Evolutionary conservation across 1,140 invertebrate species (phyloP).

Genomic region (Phortica variegata): DNA sequence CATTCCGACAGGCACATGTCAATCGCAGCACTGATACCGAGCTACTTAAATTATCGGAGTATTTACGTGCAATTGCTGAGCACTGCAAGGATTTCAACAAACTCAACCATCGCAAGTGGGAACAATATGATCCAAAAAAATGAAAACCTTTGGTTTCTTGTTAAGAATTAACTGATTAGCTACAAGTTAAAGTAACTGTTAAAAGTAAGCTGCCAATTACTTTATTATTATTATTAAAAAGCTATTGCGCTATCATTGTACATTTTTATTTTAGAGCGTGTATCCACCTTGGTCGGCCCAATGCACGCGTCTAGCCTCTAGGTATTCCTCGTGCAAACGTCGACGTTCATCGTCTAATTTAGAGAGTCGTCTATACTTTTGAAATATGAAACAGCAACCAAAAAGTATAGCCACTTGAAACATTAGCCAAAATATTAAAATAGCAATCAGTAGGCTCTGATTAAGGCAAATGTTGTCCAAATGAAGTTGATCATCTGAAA

Average conservation of each 20-base stretch:
- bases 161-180: not conserved
- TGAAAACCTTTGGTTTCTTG: slow-evolving; percentile 22
- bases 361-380: slow-evolving; percentile 45
- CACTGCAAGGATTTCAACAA: slow-evolving; percentile 79
- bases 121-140: slow-evolving; percentile 69
- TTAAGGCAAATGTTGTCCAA: slow-evolving; percentile 49
- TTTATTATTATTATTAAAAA: slow-evolving; percentile 4
- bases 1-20: slow-evolving; percentile 87
- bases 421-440: slow-evolving; percentile 52
- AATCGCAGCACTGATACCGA: slow-evolving; percentile 85
- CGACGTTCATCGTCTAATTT: slow-evolving; percentile 47
- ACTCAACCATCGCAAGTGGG: slow-evolving; percentile 91
- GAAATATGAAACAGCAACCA: slow-evolving; percentile 47
- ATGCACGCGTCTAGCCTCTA: slow-evolving; percentile 46
- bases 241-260: not conserved
- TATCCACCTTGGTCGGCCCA: slow-evolving; percentile 54
- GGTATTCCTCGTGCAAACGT: slow-evolving; percentile 43
- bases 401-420: slow-evolving; percentile 48
- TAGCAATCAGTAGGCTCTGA: slow-evolving; percentile 46
- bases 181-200: slow-evolving; percentile 2
- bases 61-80: slow-evolving; percentile 81
- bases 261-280: slow-evolving; percentile 32
- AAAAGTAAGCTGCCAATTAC: no score
- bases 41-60: slow-evolving; percentile 78
- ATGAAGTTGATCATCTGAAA: slow-evolving; percentile 44